A percentile compares a stretch with the other conserved stretches of the same genome.
phyloP scores from a whole-genome alignment of 2,888 invertebrate genomes.

The Bimastos eiseni region DNA sequence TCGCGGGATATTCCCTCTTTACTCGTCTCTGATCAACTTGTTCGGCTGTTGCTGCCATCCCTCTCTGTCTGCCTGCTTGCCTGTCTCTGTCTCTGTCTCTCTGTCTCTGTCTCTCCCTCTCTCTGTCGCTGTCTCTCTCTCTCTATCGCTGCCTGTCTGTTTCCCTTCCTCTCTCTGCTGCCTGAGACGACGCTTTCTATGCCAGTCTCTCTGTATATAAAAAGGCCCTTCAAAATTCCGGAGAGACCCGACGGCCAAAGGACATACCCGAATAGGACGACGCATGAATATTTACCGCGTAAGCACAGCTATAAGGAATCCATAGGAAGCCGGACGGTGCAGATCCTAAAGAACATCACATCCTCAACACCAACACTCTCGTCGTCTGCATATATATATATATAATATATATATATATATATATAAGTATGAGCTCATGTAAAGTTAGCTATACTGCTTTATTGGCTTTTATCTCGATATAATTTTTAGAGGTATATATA shows the following conservation, averaged over 20 bases:
- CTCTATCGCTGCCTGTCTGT: neutral
- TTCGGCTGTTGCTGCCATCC: neutral
- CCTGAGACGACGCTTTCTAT: neutral
- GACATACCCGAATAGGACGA: neutral
- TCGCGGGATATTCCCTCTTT: neutral
- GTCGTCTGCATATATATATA: too few species aligned
- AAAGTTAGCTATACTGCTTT: neutral
- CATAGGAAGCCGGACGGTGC: neutral
- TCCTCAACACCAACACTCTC: neutral
- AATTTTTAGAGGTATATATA: too few species aligned
- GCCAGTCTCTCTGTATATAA: neutral
- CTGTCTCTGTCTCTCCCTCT: too few species aligned
- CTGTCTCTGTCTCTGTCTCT: too few species aligned
- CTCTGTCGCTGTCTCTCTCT: neutral
- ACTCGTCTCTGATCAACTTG: constrained; percentile 13
- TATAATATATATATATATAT: neutral
- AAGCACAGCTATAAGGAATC: neutral
- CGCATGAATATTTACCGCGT: neutral
- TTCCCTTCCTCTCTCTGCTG: neutral
- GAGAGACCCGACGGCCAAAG: neutral
- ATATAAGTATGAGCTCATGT: neutral
- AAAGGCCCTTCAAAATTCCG: constrained; percentile 8
- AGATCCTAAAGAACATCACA: neutral
- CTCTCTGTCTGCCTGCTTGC: neutral
- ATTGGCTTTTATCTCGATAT: neutral